These are phyloP conservation scores for Halocynthia aurantium DNA, from an alignment of 23 tunicate genomes.

Conservation along the genomic window DNA sequence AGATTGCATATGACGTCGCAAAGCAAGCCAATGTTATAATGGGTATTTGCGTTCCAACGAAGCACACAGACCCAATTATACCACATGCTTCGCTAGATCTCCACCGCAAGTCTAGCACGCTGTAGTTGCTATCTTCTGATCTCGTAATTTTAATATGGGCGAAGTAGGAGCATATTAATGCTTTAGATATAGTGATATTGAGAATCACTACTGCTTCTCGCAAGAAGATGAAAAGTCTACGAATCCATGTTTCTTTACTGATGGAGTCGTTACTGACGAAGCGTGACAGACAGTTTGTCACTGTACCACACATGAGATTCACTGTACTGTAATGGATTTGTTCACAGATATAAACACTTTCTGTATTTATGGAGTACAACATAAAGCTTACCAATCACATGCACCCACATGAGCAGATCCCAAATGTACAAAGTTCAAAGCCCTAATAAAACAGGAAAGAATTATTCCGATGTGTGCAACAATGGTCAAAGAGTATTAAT, in stretches of 20 bases:
- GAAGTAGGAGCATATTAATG: slow-evolving; percentile 26
- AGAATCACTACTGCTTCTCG: slow-evolving; percentile 24
- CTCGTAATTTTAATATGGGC: slow-evolving; percentile 21
- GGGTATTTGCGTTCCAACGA: slow-evolving; percentile 12
- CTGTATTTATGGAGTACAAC: too few species aligned
- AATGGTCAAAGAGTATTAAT: too few species aligned
- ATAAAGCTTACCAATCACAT: too few species aligned
- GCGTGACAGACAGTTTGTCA: slow-evolving; percentile 5
- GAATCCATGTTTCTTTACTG: neutral
- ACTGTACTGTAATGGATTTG: too few species aligned
- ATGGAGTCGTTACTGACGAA: neutral
- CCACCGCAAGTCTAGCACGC: slow-evolving; percentile 8
- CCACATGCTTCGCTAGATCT: slow-evolving; percentile 14
- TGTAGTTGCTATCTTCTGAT: slow-evolving; percentile 14
- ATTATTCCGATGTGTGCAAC: too few species aligned
- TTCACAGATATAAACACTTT: too few species aligned
- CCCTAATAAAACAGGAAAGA: too few species aligned
- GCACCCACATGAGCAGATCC: too few species aligned
- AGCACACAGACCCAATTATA: slow-evolving; percentile 1
- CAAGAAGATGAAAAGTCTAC: neutral
- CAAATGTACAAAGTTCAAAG: too few species aligned
- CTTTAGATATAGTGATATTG: slow-evolving; percentile 25
- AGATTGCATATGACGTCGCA: slow-evolving; percentile 1
- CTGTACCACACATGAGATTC: too few species aligned
- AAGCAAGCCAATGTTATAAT: slow-evolving; percentile 13